Evolutionary conservation across 2,888 invertebrate species (phyloP), one percentile per base, ranked within the genome.

Genomic region (Leptothorax acervorum): DNA sequence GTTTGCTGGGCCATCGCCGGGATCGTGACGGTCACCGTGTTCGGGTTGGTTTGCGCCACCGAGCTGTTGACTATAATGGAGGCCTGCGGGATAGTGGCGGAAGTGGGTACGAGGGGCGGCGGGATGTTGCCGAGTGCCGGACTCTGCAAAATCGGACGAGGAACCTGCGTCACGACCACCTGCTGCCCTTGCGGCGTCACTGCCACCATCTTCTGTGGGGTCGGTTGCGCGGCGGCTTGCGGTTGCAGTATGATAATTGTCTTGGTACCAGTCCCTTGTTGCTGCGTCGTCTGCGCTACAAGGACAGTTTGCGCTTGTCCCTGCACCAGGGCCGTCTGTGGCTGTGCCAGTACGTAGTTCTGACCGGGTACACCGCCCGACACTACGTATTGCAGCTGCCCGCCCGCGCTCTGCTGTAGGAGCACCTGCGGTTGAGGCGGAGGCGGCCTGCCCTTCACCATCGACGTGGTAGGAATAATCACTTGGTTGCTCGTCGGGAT

Each of bases 191-290:
- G 97, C 0, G 96, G 96, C 9, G 96, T 96, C 90, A 97, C 96
- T 9, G 97, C 96, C 42, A 97, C 96, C 94, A 96, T 96, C 87
- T 96, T 96, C 48, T 96, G 96, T 1, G 95, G 92, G 1, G 95
- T 94, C 1, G 95, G 91, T 82, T 95, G 95, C 8, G 94, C 92
- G 3, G 93, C 90, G 0, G 95, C 87, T 88, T 96, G 96, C 31
- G 96, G 97, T 90, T 97, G 97, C 60, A 97, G 94, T 73, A 97
- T 96, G 68, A 97, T 97, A 48, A 97, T 97, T 0, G 97, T 97
- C 91, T 97, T 97, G 0, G 97, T 95, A 3, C 96, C 96, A 0
- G 96, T 95, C 0, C 96, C 96, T 87, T 96, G 96, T 85, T 97
- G 97, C 90, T 97, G 97, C 0, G 96, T 95, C 1, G 97, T 96